Evolutionary conservation across 1,140 invertebrate genomes (phyloP).

Genomic region (Aphelenchoides avenae): DNA sequence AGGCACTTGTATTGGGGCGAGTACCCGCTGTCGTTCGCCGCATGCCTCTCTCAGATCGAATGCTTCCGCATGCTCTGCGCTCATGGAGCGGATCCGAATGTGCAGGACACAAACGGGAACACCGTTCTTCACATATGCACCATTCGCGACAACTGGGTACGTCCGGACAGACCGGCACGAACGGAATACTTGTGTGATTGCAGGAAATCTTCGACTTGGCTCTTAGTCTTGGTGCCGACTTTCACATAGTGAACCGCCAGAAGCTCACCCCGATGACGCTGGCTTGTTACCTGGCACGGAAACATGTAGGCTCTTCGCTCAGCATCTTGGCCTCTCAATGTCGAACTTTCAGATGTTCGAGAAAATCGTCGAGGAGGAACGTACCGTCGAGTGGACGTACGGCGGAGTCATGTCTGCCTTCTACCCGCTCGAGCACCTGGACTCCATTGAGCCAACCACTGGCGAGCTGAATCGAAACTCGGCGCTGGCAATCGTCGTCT

Average conservation of each 20-base stretch:
- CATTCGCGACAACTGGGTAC: conserved; percentile 88
- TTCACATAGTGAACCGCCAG: conserved; percentile 77
- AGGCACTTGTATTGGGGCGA: conserved; percentile 97
- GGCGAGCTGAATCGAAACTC: conserved; percentile 88
- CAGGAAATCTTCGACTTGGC: conserved; percentile 88
- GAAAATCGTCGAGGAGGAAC: conserved; percentile 61
- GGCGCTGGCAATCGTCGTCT: conserved; percentile 89
- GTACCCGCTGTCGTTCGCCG: conserved; percentile 89
- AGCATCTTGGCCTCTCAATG: conserved; percentile 75
- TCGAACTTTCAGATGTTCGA: conserved; percentile 87
- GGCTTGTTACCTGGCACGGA: conserved; percentile 81
- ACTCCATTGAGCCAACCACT: conserved; percentile 84
- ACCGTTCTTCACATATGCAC: conserved; percentile 92
- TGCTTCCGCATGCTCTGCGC: conserved; percentile 88
- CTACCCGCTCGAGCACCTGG: conserved; percentile 87
- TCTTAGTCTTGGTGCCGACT: conserved; percentile 79
- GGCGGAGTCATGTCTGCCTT: conserved; percentile 86
- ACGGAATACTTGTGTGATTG: conserved; percentile 9
- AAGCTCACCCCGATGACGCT: conserved; percentile 85
- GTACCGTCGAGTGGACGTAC: conserved; percentile 63
- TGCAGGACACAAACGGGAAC: conserved; percentile 91
- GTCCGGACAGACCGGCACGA: too few relatives aligned
- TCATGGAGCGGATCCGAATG: conserved; percentile 81
- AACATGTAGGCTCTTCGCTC: conserved; percentile 77
- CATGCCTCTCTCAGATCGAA: conserved; percentile 90